phyloP scores from a whole-genome alignment of 2,113 vertebrate species.

The Thomomys bottae region DNA sequence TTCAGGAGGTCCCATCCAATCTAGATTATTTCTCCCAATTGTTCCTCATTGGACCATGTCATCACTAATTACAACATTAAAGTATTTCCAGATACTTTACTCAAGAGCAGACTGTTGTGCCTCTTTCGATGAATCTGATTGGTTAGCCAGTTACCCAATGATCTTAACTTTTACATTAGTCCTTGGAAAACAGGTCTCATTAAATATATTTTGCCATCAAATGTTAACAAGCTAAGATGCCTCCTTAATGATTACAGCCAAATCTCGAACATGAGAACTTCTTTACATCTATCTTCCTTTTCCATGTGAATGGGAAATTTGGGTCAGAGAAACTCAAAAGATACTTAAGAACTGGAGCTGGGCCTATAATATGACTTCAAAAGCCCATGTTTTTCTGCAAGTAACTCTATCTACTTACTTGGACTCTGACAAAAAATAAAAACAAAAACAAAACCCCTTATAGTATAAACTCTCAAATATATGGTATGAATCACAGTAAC shows the following conservation, averaged over 20 bases:
- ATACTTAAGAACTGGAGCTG: not conserved
- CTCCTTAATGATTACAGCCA: not conserved
- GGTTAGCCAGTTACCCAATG: not conserved
- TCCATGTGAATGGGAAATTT: conserved; percentile 19
- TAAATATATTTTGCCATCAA: not conserved
- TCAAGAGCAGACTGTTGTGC: not conserved
- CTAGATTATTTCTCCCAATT: conserved; percentile 4
- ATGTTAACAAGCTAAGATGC: not conserved
- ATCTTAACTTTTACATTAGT: not conserved
- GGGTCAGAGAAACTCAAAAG: not conserved
- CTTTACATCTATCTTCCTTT: not conserved
- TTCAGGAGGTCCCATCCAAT: conserved; percentile 37
- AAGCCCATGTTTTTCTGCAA: not conserved
- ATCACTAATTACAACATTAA: not conserved
- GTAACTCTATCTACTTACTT: conserved; percentile 7
- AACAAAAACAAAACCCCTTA: too few relatives aligned
- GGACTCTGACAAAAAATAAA: not conserved
- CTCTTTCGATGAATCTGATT: not conserved
- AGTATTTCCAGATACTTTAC: not conserved
- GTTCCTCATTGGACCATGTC: not conserved
- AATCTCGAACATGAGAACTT: not conserved
- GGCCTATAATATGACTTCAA: conserved; percentile 56
- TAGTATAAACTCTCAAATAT: conserved; percentile 6
- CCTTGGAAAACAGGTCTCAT: conserved; percentile 13
- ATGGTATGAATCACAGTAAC: not conserved